phyloP scores from a whole-genome alignment of 2,113 vertebrate species.

The Pitta sordida region DNA sequence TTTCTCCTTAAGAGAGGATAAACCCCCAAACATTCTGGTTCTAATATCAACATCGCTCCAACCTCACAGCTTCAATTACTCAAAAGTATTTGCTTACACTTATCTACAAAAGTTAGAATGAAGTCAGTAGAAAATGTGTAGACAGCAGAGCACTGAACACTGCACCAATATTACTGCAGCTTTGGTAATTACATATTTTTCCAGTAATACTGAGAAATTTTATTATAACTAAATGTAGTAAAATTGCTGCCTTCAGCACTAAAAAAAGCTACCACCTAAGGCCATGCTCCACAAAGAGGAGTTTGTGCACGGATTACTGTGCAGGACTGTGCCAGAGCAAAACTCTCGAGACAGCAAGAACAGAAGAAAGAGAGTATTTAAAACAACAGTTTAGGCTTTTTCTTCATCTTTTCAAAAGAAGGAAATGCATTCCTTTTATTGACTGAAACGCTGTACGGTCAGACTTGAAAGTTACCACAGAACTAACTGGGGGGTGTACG shows the following conservation, averaged over 20 bases:
- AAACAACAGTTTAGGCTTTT: neutral
- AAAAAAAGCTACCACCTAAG: neutral
- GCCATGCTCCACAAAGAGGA: neutral
- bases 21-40: neutral
- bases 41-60: neutral
- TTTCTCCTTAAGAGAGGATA: neutral
- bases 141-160: neutral
- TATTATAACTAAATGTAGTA: neutral
- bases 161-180: neutral
- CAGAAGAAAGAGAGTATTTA: neutral
- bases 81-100: neutral
- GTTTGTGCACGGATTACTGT: neutral
- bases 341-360: neutral
- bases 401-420: neutral
- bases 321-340: neutral
- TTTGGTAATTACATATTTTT: neutral
- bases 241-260: neutral
- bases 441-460: neutral
- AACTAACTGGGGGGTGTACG: neutral
- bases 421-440: neutral
- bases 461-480: neutral
- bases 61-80: neutral
- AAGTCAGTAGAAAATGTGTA: neutral
- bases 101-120: neutral
- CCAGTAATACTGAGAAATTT: neutral